Evolutionary conservation across 2,113 vertebrate genomes (phyloP), one percentile per base, ranked within the genome.

Genomic region (Petroica traversi): DNA sequence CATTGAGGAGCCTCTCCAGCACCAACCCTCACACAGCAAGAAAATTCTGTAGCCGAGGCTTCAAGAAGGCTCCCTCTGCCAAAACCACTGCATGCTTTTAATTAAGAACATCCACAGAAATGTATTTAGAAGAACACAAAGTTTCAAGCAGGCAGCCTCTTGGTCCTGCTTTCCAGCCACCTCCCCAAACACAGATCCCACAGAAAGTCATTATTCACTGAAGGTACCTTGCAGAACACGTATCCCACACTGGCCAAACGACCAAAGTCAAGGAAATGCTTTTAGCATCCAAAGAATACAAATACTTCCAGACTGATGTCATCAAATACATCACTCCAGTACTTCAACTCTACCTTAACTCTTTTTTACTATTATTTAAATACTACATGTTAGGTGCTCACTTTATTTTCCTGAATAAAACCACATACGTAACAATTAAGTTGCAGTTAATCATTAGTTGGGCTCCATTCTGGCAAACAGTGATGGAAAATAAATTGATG

Each of bases 51-150:
- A 80, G 86, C 46, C 1, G 0, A 86, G 90, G 43, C 64, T 89
- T 89, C 82, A 74, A 61, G 84, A 83, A 78, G 48, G 55, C 24
- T 74, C 77, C 49, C 19, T 87, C 71, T 88, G 87, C 85, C 94
- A 95, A 88, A 95, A 86, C 55, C 75, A 77, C 80, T 8, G 38
- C 8, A 78, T 93, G 95, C 48, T 95, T 93, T 94, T 96, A 96
- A 95, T 96, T 84, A 95, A 80, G 59, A 88, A 66, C 33, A 3
- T 49, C 43, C 34, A 80, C 0, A 77, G 85, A 90, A 82, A 73
- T 3, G 41, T 7, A 67, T 28, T 38, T n/a, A 29, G 55, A 75
- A 71, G 38, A 88, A 48, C 55, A 67, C 16, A 62, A 49, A 61
- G 58, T 74, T 88, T 88, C 49, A 80, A 36, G 43, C n/a, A 80